Evolutionary conservation across 2,113 vertebrate species (phyloP), one percentile per base, ranked within the genome.

Genomic region (Micromys minutus): DNA sequence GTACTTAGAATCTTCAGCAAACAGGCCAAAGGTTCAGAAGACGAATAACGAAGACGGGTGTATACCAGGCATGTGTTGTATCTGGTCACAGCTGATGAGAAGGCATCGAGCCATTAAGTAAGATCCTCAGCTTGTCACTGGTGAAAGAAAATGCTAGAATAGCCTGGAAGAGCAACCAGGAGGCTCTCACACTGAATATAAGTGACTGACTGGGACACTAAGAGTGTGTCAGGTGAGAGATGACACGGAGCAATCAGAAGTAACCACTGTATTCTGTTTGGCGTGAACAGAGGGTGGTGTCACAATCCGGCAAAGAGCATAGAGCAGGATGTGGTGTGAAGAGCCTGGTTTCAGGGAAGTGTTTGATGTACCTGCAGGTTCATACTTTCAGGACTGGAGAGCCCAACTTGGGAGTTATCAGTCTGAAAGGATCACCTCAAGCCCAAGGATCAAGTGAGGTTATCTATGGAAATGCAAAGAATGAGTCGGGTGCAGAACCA

Each of bases 71-170:
- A 22, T 77, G 72, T 88, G 72, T 74, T 90, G 63, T 92, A 34
- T 21, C 88, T 95, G 31, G 85, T 50, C n/a, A 22, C 36, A 15
- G 34, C 19, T 39, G 71, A 63, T 22, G 36, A 77, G 39, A 42
- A 81, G 61, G 67, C 52, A 67, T 9, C 12, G 42, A 77, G 52
- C 12, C 13, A 0, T 45, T 72, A 71, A 87, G 24, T 86, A 50
- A 87, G 26, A n/a, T 61, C 55, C 36, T 45, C 36, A 55, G 11
- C 87, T 80, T 94, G 16, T 61, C 17, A 17, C 65, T 92, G 59
- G n/a, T 87, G 75, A 71, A 95, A 92, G 69, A 71, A 79, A 95
- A 67, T 76, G 69, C 31, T n/a, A 31, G 26, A 94, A 71, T 45
- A 36, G 36, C 26, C 71, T 63, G 45, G 50, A 63, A 34, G 50